phyloP scores from a whole-genome alignment of 2,797 vertebrate species.

The Microctenopoma steveboyesi region DNA sequence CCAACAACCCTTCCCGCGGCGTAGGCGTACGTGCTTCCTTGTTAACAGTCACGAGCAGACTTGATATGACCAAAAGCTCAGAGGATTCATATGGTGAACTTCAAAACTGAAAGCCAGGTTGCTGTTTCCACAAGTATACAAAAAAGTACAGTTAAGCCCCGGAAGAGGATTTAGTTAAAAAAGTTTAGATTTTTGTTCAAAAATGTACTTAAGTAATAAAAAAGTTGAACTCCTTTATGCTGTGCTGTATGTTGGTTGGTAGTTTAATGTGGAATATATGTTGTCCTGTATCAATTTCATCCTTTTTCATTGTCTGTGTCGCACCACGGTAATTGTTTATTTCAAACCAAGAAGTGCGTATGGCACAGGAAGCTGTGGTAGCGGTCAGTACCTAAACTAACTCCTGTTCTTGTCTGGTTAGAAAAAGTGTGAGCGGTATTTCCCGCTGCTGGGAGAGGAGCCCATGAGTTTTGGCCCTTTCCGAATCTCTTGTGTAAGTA shows the following conservation, averaged over 20 bases:
- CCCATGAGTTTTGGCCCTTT: constrained; percentile 92
- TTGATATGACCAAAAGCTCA: neutral
- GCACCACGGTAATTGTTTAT: constrained; percentile 25
- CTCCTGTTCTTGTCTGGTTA: constrained; percentile 72
- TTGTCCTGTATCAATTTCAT: neutral
- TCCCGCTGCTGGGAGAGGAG: constrained; percentile 89
- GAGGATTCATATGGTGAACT: neutral
- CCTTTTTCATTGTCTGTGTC: neutral
- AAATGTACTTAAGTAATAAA: constrained; percentile 2
- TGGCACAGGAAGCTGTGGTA: constrained; percentile 54
- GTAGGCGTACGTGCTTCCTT: neutral
- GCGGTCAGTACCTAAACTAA: constrained; percentile 41
- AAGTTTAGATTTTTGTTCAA: neutral
- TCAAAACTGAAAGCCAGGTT: neutral
- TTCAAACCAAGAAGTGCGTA: constrained; percentile 22
- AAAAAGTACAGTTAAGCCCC: neutral
- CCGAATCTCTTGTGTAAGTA: constrained; percentile 96
- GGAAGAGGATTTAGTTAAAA: too few relatives aligned
- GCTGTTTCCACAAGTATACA: neutral
- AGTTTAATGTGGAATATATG: neutral
- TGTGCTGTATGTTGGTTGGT: too few relatives aligned
- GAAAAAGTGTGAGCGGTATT: constrained; percentile 99
- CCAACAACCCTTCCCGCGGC: neutral
- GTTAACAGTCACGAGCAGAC: neutral
- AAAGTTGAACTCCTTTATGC: neutral